These are phyloP conservation scores for Ailuropoda melanoleuca DNA, from an alignment of 2,113 vertebrate species.

Conservation along the genomic window DNA sequence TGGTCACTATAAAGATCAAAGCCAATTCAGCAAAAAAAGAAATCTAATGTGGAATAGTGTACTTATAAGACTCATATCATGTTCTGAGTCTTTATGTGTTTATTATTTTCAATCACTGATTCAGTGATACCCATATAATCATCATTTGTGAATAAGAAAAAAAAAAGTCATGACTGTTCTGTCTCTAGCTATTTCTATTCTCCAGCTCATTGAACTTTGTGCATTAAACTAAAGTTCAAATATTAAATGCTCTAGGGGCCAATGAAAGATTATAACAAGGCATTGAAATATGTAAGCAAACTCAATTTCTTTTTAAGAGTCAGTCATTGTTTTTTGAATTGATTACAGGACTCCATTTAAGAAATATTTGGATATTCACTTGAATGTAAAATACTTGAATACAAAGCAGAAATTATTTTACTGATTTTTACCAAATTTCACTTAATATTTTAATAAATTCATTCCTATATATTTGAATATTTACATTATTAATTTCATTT, in stretches of 20 bases:
- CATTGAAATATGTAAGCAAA: not conserved
- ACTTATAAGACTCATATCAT: not conserved
- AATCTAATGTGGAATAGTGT: not conserved
- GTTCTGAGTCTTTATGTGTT: slow-evolving; percentile 3
- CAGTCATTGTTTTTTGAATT: not conserved
- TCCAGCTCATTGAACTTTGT: not conserved
- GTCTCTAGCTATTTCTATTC: not conserved
- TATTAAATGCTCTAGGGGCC: slow-evolving; percentile 28
- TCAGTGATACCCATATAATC: slow-evolving; percentile 16
- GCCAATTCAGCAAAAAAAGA: not conserved
- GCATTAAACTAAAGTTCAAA: not conserved
- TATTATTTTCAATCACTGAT: not conserved
- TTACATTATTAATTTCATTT: not conserved
- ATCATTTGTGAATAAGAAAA: not conserved
- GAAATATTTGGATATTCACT: not conserved
- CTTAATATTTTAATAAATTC: not conserved
- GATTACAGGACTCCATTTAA: not conserved
- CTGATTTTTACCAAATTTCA: not conserved
- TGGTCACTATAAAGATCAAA: not conserved
- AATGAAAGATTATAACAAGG: slow-evolving; percentile 3
- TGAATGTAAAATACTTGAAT: not conserved
- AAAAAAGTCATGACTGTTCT: not conserved
- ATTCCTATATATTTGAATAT: not conserved
- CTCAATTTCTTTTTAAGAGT: not conserved
- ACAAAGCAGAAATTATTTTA: not conserved